These are phyloP conservation scores for Pyrgus malvae DNA, from an alignment of 2,888 invertebrate genomes.

Conservation along the genomic window DNA sequence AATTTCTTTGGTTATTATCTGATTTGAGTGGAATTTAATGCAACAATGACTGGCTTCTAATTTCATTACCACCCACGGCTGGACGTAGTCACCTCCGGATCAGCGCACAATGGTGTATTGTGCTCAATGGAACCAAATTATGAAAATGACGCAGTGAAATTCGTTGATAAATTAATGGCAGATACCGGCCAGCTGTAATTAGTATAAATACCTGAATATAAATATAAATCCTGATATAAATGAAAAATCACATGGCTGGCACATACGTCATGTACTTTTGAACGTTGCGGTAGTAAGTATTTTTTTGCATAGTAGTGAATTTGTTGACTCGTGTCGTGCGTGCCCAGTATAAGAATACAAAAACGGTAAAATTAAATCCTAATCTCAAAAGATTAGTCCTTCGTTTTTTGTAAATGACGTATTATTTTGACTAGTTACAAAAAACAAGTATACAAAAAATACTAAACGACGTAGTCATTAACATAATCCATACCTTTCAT, in stretches of 20 bases:
- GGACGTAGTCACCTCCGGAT: constrained; percentile 31
- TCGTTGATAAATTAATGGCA: constrained; percentile 28
- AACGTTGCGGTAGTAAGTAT: too few relatives aligned
- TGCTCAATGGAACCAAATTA: constrained; percentile 68
- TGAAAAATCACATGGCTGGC: constrained; percentile 16
- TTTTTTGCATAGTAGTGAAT: too few relatives aligned
- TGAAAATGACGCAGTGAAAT: constrained; percentile 59
- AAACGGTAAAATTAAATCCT: too few relatives aligned
- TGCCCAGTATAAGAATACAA: too few relatives aligned
- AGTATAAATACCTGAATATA: too few relatives aligned
- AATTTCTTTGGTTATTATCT: constrained; percentile 47
- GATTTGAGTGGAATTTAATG: constrained; percentile 69
- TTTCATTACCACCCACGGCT: constrained; percentile 75
- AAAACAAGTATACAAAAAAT: not conserved
- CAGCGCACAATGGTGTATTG: constrained; percentile 58
- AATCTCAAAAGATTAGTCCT: too few relatives aligned
- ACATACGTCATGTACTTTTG: too few relatives aligned
- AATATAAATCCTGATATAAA: too few relatives aligned
- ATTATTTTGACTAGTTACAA: not conserved
- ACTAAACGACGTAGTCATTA: too few relatives aligned
- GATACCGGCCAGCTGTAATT: constrained; percentile 12
- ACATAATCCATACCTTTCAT: not conserved
- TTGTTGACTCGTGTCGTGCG: too few relatives aligned
- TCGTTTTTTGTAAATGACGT: too few relatives aligned
- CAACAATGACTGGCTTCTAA: constrained; percentile 71